Evolutionary conservation across 2,113 vertebrate genomes (phyloP).

Genomic region (Myrmecophaga tridactyla): DNA sequence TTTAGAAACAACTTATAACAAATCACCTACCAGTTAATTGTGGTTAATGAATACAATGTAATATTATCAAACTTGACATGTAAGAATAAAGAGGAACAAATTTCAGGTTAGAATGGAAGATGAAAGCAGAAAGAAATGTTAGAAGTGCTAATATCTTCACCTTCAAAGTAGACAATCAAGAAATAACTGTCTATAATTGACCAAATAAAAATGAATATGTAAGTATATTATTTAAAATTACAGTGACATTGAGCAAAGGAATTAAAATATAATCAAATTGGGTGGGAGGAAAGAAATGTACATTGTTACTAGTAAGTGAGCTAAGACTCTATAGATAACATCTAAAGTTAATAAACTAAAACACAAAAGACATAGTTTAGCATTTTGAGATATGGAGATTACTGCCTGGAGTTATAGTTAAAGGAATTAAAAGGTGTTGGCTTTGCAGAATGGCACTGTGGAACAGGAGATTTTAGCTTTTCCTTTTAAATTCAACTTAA

Average conservation of each 20-base stretch:
- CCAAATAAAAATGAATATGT: constrained; percentile 52
- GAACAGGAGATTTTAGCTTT: neutral
- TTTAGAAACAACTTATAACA: neutral
- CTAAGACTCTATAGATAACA: neutral
- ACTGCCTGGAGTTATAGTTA: neutral
- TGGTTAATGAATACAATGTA: constrained; percentile 14
- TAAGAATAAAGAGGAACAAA: constrained; percentile 41
- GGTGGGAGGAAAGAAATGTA: neutral
- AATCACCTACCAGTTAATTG: constrained; percentile 11
- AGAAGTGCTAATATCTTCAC: constrained; percentile 53
- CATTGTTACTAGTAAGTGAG: neutral
- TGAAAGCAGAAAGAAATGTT: constrained; percentile 51
- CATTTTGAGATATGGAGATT: neutral
- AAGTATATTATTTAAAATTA: constrained; percentile 34
- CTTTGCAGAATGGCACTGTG: neutral
- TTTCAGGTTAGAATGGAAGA: constrained; percentile 19
- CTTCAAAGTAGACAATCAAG: constrained; percentile 56
- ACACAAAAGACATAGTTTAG: neutral
- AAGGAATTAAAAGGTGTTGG: neutral
- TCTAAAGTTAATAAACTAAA: neutral
- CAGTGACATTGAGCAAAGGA: neutral
- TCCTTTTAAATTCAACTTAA: too few relatives aligned
- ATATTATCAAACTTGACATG: neutral
- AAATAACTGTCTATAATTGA: constrained; percentile 31
- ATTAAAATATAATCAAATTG: neutral